These are phyloP conservation scores for Cynaeus angustus DNA, from an alignment of 2,888 invertebrate genomes.

Conservation along the genomic window DNA sequence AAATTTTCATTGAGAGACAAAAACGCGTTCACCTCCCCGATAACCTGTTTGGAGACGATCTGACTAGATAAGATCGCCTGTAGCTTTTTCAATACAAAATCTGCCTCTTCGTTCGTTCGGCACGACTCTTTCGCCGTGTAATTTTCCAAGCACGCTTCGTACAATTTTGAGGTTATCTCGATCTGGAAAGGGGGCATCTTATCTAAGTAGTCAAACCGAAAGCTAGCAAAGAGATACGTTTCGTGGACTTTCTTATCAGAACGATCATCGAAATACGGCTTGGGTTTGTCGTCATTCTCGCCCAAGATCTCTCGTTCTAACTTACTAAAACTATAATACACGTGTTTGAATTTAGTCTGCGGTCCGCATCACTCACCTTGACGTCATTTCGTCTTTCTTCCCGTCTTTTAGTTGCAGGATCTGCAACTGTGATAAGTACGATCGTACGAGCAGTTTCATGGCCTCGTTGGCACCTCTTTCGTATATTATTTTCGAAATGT, in stretches of 20 bases:
- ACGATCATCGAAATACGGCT: constrained; percentile 51
- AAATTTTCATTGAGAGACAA: constrained; percentile 74
- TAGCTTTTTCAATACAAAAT: constrained; percentile 68
- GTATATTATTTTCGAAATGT: constrained; percentile 67
- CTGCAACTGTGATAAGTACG: constrained; percentile 73
- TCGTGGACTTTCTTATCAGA: constrained; percentile 58
- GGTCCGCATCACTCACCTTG: constrained; percentile 29
- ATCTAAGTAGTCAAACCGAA: constrained; percentile 72
- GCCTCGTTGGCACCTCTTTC: constrained; percentile 73
- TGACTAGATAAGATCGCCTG: constrained; percentile 77
- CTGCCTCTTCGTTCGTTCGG: constrained; percentile 61
- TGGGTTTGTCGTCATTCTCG: constrained; percentile 59
- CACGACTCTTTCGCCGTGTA: constrained; percentile 43
- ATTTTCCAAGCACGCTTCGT: constrained; percentile 62
- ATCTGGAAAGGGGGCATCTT: constrained; percentile 73
- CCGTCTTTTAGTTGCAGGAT: constrained; percentile 65
- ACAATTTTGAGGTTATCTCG: constrained; percentile 67
- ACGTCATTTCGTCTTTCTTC: constrained; percentile 40
- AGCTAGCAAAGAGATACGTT: constrained; percentile 70
- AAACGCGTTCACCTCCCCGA: constrained; percentile 78
- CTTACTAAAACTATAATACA: constrained; percentile 36
- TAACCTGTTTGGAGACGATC: constrained; percentile 73
- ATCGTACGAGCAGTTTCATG: constrained; percentile 77
- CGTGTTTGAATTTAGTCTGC: constrained; percentile 10
- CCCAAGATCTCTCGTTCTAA: constrained; percentile 60